Base-by-base conservation (phyloP, 2,888 invertebrate species). In the Tupiocoris notatus region DNA sequence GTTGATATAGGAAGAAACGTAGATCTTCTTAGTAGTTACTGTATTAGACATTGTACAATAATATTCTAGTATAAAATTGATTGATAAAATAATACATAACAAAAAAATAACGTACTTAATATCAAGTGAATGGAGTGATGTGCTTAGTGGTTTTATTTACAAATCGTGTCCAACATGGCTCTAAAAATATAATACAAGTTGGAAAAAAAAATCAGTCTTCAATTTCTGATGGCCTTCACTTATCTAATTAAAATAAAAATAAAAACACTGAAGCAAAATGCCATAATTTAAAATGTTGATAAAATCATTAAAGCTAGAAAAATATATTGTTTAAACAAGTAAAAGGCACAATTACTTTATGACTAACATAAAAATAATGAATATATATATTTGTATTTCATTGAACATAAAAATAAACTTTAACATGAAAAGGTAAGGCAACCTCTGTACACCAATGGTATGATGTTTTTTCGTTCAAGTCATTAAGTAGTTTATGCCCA, bases 291-390 rank as follows among this genome's bases (percentile, higher is more conserved):
- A 68, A 67, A 76, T 59, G 67, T 76, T 21, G 61, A 67, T 67
- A 76, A 76, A 76, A 76, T 73, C 66, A 76, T 76, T 76, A 76
- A 68, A 76, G 76, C 76, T 76, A 76, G 64, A 76, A 76, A 76
- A 67, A 76, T 76, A 67, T 76, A 57, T 39, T 62, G 64, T 76
- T 76, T 67, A 76, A 75, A 75, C 65, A 66, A 65, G 75, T 75
- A 75, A 75, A 73, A 76, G 76, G 76, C 76, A 76, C 76, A 76
- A 75, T 65, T 76, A 76, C 23, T 58, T 67, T 67, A 76, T 76
- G 76, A 76, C 76, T 76, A 76, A 66, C 76, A 68, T 76, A 67
- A 67, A 76, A 76, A 76, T 76, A 67, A 76, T 76, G 76, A 67
- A 64, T 76, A 67, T 76, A 59, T 73, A 66, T 67, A 62, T 73